Evolutionary conservation across 2,888 invertebrate genomes (phyloP).

Genomic region (Panorpa germanica): DNA sequence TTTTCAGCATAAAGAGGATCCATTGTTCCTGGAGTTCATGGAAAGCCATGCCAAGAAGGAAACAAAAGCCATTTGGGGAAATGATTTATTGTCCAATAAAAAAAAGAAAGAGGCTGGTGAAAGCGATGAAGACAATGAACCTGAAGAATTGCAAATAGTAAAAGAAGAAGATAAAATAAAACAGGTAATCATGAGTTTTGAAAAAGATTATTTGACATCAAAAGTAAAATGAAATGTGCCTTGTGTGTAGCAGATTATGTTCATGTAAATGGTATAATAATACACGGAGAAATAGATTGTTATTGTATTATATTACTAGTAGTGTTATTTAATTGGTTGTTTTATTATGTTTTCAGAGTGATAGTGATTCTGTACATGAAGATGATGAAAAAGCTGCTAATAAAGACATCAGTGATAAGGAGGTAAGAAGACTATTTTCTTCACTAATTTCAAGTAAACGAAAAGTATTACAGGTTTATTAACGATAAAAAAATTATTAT

Average conservation of each 20-base stretch:
- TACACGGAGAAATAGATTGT: too few species aligned
- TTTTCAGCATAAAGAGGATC: constrained; percentile 79
- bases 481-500: constrained; percentile 7
- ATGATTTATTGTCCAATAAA: constrained; percentile 25
- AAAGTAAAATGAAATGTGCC: constrained; percentile 10
- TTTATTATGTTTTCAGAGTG: too few species aligned
- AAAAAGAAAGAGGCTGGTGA: constrained; percentile 14
- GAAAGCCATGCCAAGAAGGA: constrained; percentile 52
- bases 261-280: constrained; percentile 15
- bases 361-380: constrained; percentile 16
- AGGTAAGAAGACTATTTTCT: too few species aligned
- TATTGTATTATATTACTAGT: too few species aligned
- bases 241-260: constrained; percentile 15
- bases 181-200: constrained; percentile 21
- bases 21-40: constrained; percentile 75
- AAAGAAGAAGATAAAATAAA: constrained; percentile 21
- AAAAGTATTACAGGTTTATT: too few species aligned
- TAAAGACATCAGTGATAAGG: constrained; percentile 57
- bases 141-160: constrained; percentile 26
- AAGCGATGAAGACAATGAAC: constrained; percentile 22
- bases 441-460: too few species aligned
- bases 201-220: constrained; percentile 15
- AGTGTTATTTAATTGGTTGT: too few species aligned
- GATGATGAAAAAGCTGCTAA: constrained; percentile 28
- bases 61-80: constrained; percentile 29